Evolutionary conservation across 2,888 invertebrate genomes (phyloP).

Genomic region (Drosophila birchii): DNA sequence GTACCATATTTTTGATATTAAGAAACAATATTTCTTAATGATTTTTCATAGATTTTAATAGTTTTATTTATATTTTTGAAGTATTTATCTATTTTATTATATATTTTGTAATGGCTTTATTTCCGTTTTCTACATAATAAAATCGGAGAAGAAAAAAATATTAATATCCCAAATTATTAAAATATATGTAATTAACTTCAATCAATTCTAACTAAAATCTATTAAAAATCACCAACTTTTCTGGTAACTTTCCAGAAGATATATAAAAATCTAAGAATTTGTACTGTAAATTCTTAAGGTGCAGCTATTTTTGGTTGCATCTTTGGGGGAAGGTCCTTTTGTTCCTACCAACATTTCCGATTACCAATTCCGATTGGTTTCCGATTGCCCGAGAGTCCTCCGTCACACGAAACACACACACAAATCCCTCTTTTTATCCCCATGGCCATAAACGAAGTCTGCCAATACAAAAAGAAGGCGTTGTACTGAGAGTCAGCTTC

Average conservation of each 20-base stretch:
- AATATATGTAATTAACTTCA: too few species aligned
- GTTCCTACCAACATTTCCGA: slow-evolving; percentile 36
- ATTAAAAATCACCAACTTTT: background rate
- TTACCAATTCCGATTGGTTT: slow-evolving; percentile 49
- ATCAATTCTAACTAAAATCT: background rate
- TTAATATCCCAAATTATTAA: too few species aligned
- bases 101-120: too few species aligned
- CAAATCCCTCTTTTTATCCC: slow-evolving; percentile 43
- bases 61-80: too few species aligned
- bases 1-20: too few species aligned
- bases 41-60: too few species aligned
- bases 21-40: too few species aligned
- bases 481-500: slow-evolving; percentile 39
- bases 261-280: background rate
- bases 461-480: slow-evolving; percentile 51
- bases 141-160: too few species aligned
- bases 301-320: background rate
- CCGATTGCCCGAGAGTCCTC: slow-evolving; percentile 37
- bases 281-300: background rate
- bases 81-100: background rate
- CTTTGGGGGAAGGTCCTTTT: slow-evolving; percentile 4
- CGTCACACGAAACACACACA: slow-evolving; percentile 16
- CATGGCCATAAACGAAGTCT: slow-evolving; percentile 38
- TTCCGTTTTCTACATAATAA: too few species aligned
- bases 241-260: too few species aligned